These are phyloP conservation scores for Xylocampa areola DNA, from an alignment of 2,888 invertebrate genomes.

Conservation along the genomic window DNA sequence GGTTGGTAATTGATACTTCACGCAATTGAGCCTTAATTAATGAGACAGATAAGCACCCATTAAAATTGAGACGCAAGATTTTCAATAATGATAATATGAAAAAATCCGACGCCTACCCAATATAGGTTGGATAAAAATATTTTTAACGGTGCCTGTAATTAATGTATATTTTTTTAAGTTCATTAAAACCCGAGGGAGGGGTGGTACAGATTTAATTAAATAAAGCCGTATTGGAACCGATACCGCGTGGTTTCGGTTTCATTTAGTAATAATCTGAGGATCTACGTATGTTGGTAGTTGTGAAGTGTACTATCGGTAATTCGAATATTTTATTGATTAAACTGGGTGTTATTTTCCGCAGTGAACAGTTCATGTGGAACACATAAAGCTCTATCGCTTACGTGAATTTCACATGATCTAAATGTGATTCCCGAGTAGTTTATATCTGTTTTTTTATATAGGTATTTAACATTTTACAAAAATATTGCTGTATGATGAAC, in stretches of 20 bases:
- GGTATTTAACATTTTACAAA: no score
- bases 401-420: no score
- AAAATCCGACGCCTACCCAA: slow-evolving; percentile 50
- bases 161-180: slow-evolving; percentile 57
- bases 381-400: no score
- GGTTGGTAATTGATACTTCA: slow-evolving; percentile 54
- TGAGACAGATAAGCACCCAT: slow-evolving; percentile 50
- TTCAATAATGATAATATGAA: slow-evolving; percentile 51
- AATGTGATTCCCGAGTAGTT: no score
- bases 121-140: slow-evolving; percentile 56
- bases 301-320: no score
- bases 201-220: slow-evolving; percentile 11
- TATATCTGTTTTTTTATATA: no score
- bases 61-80: slow-evolving; percentile 48
- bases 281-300: no score
- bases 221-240: slow-evolving; percentile 55
- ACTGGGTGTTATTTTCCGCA: no score
- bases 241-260: slow-evolving; percentile 59
- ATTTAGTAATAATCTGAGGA: slow-evolving; percentile 76
- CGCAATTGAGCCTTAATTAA: slow-evolving; percentile 54
- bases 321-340: no score
- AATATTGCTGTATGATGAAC: no score
- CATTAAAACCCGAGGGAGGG: background rate
- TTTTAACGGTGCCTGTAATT: slow-evolving; percentile 58
- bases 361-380: no score